Conservation (phyloP, 2,113 vertebrate genomes). For the Taxidea taxus region DNA sequence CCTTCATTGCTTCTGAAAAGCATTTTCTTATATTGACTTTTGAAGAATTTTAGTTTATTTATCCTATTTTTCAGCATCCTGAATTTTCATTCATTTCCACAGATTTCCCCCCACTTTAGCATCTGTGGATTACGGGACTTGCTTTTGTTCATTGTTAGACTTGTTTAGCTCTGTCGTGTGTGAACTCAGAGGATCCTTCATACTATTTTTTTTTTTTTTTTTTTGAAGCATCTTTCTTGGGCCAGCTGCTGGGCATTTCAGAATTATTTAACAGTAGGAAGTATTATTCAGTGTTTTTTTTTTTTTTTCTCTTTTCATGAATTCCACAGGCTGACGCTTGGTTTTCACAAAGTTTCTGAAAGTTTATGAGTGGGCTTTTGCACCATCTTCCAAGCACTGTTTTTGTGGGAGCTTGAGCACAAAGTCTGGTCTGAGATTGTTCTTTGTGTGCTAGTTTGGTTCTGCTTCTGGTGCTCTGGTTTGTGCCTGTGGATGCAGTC, state of each 20-base stretch:
- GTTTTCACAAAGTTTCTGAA: constrained; percentile 31
- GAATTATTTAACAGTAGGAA: constrained; percentile 32
- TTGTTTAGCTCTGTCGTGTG: constrained; percentile 43
- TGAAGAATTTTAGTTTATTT: constrained; percentile 43
- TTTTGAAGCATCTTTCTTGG: background rate
- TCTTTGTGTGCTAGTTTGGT: constrained; percentile 35
- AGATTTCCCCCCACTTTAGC: background rate
- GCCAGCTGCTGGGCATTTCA: constrained; percentile 37
- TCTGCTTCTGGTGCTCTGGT: background rate
- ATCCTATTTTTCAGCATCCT: constrained; percentile 13
- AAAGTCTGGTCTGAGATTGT: background rate
- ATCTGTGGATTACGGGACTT: background rate
- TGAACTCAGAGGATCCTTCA: constrained; percentile 47
- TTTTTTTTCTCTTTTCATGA: background rate
- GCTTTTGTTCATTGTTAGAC: constrained; percentile 57
- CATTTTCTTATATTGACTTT: background rate
- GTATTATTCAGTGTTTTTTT: constrained; percentile 5
- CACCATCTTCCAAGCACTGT: background rate
- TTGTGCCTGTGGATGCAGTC: constrained; percentile 26
- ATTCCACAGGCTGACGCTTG: constrained; percentile 28
- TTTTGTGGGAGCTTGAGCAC: background rate
- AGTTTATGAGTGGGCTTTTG: background rate
- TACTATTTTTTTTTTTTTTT: background rate
- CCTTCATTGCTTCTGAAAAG: constrained; percentile 47
- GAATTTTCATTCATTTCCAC: constrained; percentile 13